phyloP scores from a whole-genome alignment of 2,888 invertebrate genomes.

The Ormyrus nitidulus region DNA sequence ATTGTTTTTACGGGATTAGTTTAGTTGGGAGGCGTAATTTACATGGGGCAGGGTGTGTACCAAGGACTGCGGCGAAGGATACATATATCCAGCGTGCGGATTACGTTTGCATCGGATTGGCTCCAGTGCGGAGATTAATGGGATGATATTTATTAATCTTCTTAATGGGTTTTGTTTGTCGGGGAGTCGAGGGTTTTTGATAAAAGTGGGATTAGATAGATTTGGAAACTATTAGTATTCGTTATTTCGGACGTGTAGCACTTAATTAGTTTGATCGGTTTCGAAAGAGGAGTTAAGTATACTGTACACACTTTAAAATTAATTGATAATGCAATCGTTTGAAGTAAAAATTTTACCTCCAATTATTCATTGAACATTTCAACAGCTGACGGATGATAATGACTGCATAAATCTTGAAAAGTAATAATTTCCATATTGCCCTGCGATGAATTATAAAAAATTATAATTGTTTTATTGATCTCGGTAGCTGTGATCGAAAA shows the following conservation, averaged over 20 bases:
- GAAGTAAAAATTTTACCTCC: too few relatives aligned
- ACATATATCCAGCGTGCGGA: neutral
- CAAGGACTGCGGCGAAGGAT: constrained; percentile 24
- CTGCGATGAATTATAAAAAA: too few relatives aligned
- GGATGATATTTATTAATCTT: constrained; percentile 26
- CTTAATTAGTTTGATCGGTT: constrained; percentile 24
- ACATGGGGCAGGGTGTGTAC: constrained; percentile 2
- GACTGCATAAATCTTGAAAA: too few relatives aligned
- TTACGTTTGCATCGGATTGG: constrained; percentile 28
- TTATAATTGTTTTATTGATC: too few relatives aligned
- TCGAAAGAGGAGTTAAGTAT: neutral
- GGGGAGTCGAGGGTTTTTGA: too few relatives aligned
- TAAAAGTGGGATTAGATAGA: neutral
- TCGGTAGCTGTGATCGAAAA: too few relatives aligned
- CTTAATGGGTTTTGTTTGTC: too few relatives aligned
- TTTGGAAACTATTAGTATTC: constrained; percentile 4
- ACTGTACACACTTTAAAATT: too few relatives aligned
- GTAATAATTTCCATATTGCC: too few relatives aligned
- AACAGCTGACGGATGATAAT: too few relatives aligned
- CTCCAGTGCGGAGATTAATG: constrained; percentile 18
- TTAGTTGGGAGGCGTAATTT: constrained; percentile 23
- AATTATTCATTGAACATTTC: too few relatives aligned
- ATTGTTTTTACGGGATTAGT: constrained; percentile 36
- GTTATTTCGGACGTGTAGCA: constrained; percentile 14
- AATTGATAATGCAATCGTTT: too few relatives aligned